These are phyloP conservation scores for Pantherophis alleghaniensis DNA, from an alignment of 2,797 vertebrate genomes.

Conservation along the genomic window DNA sequence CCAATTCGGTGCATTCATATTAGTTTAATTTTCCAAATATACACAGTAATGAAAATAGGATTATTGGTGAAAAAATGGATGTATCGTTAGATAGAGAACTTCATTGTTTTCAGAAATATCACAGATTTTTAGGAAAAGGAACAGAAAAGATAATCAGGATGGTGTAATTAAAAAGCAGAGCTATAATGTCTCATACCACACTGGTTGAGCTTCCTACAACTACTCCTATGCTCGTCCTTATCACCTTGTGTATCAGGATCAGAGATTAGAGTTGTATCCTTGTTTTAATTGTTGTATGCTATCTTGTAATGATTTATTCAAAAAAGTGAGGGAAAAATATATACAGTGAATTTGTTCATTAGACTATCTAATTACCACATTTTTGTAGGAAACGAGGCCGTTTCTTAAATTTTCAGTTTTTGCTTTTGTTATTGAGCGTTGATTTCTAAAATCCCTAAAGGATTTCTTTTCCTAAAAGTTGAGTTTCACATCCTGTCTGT, in stretches of 20 bases:
- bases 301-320: background rate
- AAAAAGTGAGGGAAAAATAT: background rate
- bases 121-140: background rate
- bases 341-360: background rate
- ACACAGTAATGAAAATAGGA: background rate
- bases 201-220: background rate
- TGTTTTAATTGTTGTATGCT: background rate
- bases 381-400: too few species aligned
- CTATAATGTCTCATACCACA: background rate
- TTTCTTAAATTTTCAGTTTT: too few species aligned
- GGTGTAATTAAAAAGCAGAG: background rate
- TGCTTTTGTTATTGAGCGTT: background rate
- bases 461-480: background rate
- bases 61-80: background rate
- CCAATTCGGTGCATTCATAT: background rate
- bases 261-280: background rate
- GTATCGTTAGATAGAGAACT: background rate
- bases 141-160: background rate
- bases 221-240: background rate
- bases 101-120: background rate
- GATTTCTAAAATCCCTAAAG: background rate
- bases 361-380: background rate
- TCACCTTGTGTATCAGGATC: background rate
- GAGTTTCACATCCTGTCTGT: background rate
- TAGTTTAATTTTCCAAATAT: background rate